Evolutionary conservation across 1,140 invertebrate genomes (phyloP).

Genomic region (Hyles euphorbiae): DNA sequence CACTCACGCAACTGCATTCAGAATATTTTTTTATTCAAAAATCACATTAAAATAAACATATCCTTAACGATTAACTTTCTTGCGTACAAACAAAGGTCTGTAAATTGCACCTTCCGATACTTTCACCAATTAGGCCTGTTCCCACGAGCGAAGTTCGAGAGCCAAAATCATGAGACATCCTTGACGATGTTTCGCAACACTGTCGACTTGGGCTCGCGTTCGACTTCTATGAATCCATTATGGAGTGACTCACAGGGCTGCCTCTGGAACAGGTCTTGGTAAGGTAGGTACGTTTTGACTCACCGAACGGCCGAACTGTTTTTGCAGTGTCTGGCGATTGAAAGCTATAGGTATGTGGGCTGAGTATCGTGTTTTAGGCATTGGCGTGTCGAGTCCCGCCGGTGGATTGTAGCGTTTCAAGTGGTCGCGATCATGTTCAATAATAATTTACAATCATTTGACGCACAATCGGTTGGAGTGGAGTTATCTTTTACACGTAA

Average conservation of each 20-base stretch:
- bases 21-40: too few relatives aligned
- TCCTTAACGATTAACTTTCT: too few relatives aligned
- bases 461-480: too few relatives aligned
- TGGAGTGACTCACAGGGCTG: constrained; percentile 42
- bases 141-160: constrained; percentile 20
- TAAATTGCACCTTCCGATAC: constrained; percentile 2
- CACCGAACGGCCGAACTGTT: constrained; percentile 16
- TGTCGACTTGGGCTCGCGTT: constrained; percentile 34
- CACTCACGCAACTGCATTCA: too few relatives aligned
- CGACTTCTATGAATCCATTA: constrained; percentile 62
- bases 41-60: too few relatives aligned
- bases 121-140: constrained; percentile 20
- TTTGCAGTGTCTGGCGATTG: constrained; percentile 7
- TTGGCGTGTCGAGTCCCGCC: too few relatives aligned
- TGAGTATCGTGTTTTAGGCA: not conserved
- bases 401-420: too few relatives aligned
- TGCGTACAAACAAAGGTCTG: too few relatives aligned
- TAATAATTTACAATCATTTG: too few relatives aligned
- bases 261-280: constrained; percentile 46
- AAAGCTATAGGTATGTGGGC: not conserved
- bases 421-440: too few relatives aligned
- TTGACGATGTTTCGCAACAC: constrained; percentile 44
- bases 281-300: constrained; percentile 21
- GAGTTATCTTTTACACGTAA: not conserved
- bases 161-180: constrained; percentile 23